Evolutionary conservation across 2,113 vertebrate genomes (phyloP).

Genomic region (Sturnira hondurensis): DNA sequence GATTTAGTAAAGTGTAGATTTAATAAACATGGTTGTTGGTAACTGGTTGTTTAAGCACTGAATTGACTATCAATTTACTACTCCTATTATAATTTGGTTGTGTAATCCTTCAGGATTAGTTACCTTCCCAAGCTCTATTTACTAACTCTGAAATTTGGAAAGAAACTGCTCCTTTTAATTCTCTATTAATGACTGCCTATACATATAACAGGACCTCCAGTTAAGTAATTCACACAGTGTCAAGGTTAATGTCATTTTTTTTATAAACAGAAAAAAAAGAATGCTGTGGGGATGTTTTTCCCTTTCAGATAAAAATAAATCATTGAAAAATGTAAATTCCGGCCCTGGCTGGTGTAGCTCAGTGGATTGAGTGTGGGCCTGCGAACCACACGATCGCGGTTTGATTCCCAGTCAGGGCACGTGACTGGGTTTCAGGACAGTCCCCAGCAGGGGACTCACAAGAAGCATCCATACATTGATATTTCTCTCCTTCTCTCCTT

Average conservation of each 20-base stretch:
- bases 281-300: neutral
- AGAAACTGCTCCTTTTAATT: conserved; percentile 24
- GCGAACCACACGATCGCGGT: too few species aligned
- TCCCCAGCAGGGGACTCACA: too few species aligned
- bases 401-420: too few species aligned
- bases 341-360: too few species aligned
- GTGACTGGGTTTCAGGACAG: too few species aligned
- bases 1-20: neutral
- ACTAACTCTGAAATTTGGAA: conserved; percentile 27
- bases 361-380: too few species aligned
- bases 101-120: neutral
- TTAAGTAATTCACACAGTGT: neutral
- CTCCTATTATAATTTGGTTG: neutral
- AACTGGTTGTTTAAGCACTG: neutral
- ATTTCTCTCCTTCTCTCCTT: too few species aligned
- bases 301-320: neutral
- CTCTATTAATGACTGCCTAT: neutral
- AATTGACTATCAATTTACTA: neutral
- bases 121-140: neutral
- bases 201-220: neutral
- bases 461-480: too few species aligned
- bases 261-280: neutral
- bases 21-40: neutral
- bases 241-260: neutral
- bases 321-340: neutral